Base-by-base conservation (phyloP, 2,888 invertebrate genomes). In the Polydrusus cervinus region DNA sequence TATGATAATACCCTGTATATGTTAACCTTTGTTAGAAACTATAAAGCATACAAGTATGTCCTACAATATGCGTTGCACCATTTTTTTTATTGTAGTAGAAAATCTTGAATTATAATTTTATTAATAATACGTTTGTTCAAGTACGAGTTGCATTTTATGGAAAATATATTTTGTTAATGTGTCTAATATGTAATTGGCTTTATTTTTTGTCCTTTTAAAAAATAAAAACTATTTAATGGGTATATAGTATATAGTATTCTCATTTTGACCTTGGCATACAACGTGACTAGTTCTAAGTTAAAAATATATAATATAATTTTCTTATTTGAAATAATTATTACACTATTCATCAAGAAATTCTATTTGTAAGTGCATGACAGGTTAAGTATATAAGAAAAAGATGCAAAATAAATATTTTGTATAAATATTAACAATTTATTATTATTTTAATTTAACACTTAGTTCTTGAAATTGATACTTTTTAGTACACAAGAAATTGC, bases 41-140 rank as follows among this genome's bases (percentile, higher is more conserved):
- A 45, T 11, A 20, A 25, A 25, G 25, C 25, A 25, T 25, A 25
- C 5, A 25, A 25, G 53, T 25, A 20, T n/a, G 25, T 8, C 53
- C 25, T 11, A 53, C 53, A 53, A 53, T 53, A n/a, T 51, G 10
- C 53, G 30, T 53, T 53, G 53, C 53, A 53, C 53, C 53, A 53
- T 30, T 53, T 53, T 53, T 53, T 51, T 51, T 25, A 51, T 51
- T 25, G n/a, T 30, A 53, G 18, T 25, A 14, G 14, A 51, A 51
- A 51, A 51, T 51, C 51, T 51, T 51, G n/a, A 53, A 25, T 11
- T 49, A 10, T 11, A 51, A 25, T 25, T 9, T 53, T 53, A 53
- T 30, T n/a, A 25, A 30, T 53, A 53, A 53, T 18, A 49, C 5
- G 51, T 20, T 51, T 11, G 16, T 16, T 49, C 16, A 49, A 51